Base-by-base conservation (phyloP, 2,797 vertebrate genomes). In the Neosilurus mollespiculum region DNA sequence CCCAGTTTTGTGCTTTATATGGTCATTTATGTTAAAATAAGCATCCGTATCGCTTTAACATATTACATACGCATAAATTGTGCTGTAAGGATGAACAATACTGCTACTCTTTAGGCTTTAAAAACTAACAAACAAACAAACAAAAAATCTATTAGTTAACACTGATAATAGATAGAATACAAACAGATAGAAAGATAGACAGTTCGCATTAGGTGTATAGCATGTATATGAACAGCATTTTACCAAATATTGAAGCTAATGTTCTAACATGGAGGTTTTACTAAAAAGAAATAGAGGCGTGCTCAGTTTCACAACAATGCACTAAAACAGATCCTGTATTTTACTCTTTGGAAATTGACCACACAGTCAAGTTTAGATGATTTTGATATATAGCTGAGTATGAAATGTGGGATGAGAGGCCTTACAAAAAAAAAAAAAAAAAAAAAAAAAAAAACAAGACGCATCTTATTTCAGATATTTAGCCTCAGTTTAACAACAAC, bases 321-420 rank as follows among this genome's bases (percentile, higher is more conserved):
- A 30, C 24, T 0, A 37, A 69, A 80, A n/a, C 69, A 64, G 15
- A 59, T 72, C 77, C 81, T 86, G 62, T 86, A 81, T 86, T 86
- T 82, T 82, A 54, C 4, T 15, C 15, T 9, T 70, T 75, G 10
- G 51, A 43, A 24, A 30, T 30, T 53, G 37, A 76, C 82, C 84
- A 81, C 81, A 83, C 54, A 80, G 69, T 79, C 78, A 81, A 49
- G 65, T 86, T 84, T 86, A 78, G 84, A 80, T 82, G 81, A 26
- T 51, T 72, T 26, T 43, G 78, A 83, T 78, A 43, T 64, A 77
- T 15, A 66, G 2, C 71, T 77, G 54, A 7, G 14, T 58, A 49
- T 76, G 6, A 71, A n/a, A 65, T 49, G 61, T 56, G 15, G 11
- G 11, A 65, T 34, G 67, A 76, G 58, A 59, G 20, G 11, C 73